Base-by-base conservation (phyloP, 92 coral and sea anemone genomes). In the Zoanthus gigantus region DNA sequence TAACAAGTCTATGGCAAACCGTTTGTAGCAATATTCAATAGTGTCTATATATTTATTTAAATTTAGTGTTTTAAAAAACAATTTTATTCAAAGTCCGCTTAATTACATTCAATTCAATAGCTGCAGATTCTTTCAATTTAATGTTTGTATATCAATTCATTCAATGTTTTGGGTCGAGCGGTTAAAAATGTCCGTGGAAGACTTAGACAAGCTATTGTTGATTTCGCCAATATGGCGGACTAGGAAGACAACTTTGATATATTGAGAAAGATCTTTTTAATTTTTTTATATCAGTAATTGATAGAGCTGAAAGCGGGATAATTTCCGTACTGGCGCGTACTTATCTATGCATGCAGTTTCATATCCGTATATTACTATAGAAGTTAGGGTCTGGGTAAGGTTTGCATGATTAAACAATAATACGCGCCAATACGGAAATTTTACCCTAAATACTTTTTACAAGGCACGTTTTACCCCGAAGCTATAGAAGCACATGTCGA, bases 161-260 rank as follows among this genome's bases (percentile, higher is more conserved):
- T 72, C 77, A 72, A 72, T 46, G 53, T 34, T 72, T 32, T 46
- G 53, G 47, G 53, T 34, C 47, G 46, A 72, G 77, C 53, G 77
- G n/a, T 32, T 32, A 28, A 32, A 72, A 72, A 46, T 72, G 5
- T 46, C 46, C 77, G 77, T 4, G 60, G 79, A 52, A 66, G 72
- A 66, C 72, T 66, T 12, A 66, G 30, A 29, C 72, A 31, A 66
- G 72, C 72, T 12, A 31, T 66, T 30, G 72, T 66, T 17, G 30
- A 66, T 66, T 66, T 66, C 72, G 30, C 72, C 72, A 66, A 66
- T 7, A 66, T 66, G 72, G 72, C 72, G 72, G 72, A 66, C 72
- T 4, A 66, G 72, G 72, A 5, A 56, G 61, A 56, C 61, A 14
- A 56, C 61, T 56, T 56, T 56, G 6, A 50, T 10, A 56, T 14